Evolutionary conservation across 2,888 invertebrate species (phyloP).

Genomic region (Apotomis capreana): DNA sequence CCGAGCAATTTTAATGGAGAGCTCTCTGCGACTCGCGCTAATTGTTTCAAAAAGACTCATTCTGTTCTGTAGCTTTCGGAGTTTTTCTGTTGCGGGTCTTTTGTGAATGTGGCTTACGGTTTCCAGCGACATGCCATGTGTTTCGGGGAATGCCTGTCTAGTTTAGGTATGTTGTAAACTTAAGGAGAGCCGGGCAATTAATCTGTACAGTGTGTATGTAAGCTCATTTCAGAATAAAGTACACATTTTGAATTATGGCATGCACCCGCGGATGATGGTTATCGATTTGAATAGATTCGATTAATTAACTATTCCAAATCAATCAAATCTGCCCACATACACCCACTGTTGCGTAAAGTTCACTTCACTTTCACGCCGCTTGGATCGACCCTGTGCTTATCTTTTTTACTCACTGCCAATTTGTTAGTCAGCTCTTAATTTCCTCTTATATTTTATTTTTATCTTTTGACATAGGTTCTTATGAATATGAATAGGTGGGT

Average conservation of each 20-base stretch:
- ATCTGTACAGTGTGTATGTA: neutral
- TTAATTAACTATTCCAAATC: too few species aligned
- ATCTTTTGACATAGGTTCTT: too few species aligned
- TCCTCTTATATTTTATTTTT: too few species aligned
- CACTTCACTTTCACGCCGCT: too few species aligned
- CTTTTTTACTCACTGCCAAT: too few species aligned
- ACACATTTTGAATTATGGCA: too few species aligned
- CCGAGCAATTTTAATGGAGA: slow-evolving; percentile 72
- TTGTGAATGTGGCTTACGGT: slow-evolving; percentile 8
- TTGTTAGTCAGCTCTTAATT: too few species aligned
- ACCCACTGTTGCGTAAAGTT: neutral
- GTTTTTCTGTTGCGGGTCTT: slow-evolving; percentile 30
- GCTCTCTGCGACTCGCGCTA: slow-evolving; percentile 59
- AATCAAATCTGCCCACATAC: slow-evolving; percentile 11
- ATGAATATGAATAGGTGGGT: too few species aligned
- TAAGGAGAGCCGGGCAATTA: neutral
- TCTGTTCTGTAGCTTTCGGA: slow-evolving; percentile 42
- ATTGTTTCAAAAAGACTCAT: slow-evolving; percentile 69
- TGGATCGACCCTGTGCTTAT: too few species aligned
- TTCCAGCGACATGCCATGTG: slow-evolving; percentile 3
- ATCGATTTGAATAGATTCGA: too few species aligned
- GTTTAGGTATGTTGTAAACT: neutral
- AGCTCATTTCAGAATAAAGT: too few species aligned
- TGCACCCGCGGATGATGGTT: too few species aligned
- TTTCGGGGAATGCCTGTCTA: neutral